Conservation (phyloP, 2,797 vertebrate species). For the Discoglossus pictus region DNA sequence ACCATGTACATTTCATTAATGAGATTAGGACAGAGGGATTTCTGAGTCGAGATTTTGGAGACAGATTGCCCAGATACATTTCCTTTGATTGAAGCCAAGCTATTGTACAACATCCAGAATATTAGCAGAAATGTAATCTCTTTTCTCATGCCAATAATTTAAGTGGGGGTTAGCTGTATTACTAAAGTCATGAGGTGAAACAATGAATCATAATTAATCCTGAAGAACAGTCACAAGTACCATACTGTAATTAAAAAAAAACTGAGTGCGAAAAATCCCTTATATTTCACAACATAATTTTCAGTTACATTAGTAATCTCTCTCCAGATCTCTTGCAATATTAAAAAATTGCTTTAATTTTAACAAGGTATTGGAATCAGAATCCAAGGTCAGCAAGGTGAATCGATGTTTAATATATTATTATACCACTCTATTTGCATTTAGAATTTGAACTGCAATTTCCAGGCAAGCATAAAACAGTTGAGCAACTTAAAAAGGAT, state of each 20-base stretch:
- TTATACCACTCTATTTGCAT: constrained; percentile 1
- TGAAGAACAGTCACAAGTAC: constrained; percentile 10
- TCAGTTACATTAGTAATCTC: neutral
- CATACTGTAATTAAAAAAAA: constrained; percentile 35
- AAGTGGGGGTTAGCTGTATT: constrained; percentile 17
- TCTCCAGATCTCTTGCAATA: neutral
- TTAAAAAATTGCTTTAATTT: too few relatives aligned
- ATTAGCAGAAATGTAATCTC: constrained; percentile 28
- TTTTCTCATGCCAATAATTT: constrained; percentile 24
- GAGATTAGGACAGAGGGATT: neutral
- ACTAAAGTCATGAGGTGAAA: constrained; percentile 26
- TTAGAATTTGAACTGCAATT: too few relatives aligned
- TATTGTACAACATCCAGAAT: constrained; percentile 32
- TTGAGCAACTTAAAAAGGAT: constrained; percentile 8
- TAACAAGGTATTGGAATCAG: too few relatives aligned
- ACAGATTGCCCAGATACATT: constrained; percentile 29
- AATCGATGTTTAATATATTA: neutral
- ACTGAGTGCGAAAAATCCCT: neutral
- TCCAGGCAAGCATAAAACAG: neutral
- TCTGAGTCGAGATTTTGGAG: constrained; percentile 18
- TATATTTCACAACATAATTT: constrained; percentile 17
- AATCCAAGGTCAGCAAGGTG: neutral
- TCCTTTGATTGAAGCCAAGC: constrained; percentile 20
- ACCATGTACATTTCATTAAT: too few relatives aligned
- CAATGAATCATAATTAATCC: constrained; percentile 26